Percentiles rank a stretch among this genome's conserved stretches.
phyloP scores from a whole-genome alignment of 2,113 vertebrate species.

The Chaetops frenatus region DNA sequence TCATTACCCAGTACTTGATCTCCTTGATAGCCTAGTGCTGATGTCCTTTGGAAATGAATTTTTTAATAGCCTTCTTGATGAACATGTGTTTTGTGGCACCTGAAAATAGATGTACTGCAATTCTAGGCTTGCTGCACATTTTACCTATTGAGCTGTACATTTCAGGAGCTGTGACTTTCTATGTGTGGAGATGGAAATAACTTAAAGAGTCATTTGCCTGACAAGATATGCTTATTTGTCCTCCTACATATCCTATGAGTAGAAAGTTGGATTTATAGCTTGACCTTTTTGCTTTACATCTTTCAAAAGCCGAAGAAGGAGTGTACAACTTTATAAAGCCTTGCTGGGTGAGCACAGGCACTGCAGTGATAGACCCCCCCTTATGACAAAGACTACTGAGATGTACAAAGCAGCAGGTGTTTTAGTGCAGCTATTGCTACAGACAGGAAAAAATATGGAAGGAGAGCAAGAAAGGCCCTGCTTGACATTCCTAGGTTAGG shows the following conservation, averaged over 20 bases:
- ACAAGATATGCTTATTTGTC: neutral
- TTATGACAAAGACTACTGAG: neutral
- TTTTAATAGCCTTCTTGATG: constrained; percentile 14
- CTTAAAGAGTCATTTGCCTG: neutral
- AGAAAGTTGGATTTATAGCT: neutral
- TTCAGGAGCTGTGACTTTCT: neutral
- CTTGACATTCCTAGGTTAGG: neutral
- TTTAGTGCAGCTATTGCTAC: neutral
- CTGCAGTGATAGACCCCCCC: neutral
- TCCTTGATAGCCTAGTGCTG: neutral
- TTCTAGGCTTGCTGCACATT: neutral
- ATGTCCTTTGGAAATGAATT: neutral
- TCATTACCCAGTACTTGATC: neutral
- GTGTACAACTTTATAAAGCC: neutral
- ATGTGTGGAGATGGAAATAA: neutral
- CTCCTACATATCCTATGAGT: neutral
- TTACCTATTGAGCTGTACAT: neutral
- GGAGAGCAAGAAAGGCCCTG: neutral
- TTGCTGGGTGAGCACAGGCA: neutral
- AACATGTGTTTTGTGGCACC: neutral
- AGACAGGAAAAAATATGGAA: neutral
- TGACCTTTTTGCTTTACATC: neutral
- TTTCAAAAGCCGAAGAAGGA: neutral
- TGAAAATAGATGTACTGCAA: neutral
- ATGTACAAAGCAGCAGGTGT: neutral